Conservation (phyloP, 2,797 vertebrate genomes). For the Melanotaenia nigrans region DNA sequence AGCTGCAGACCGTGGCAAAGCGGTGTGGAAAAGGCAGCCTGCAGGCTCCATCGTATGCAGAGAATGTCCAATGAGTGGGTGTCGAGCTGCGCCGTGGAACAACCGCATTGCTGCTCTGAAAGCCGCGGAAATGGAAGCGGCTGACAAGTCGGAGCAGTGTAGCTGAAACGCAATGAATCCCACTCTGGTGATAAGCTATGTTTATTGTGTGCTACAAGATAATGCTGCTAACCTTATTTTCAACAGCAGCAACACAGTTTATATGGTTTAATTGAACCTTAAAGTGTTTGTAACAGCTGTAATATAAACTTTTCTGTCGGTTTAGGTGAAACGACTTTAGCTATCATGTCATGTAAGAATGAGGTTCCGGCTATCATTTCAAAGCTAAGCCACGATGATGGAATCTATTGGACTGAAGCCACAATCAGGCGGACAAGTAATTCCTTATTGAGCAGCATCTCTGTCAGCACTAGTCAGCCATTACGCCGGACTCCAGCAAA, state of each 20-base stretch:
- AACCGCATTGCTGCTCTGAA: conserved; percentile 64
- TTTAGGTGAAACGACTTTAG: not conserved
- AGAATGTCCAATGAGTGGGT: conserved; percentile 61
- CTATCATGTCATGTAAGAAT: conserved; percentile 18
- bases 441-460: conserved; percentile 31
- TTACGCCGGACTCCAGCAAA: conserved; percentile 71
- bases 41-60: conserved; percentile 55
- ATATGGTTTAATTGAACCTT: not conserved
- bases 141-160: conserved; percentile 40
- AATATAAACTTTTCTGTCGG: not conserved
- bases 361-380: conserved; percentile 50
- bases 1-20: conserved; percentile 34
- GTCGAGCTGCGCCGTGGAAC: conserved; percentile 50
- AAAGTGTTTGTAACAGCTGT: not conserved
- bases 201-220: not conserved
- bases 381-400: conserved; percentile 45
- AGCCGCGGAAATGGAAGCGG: conserved; percentile 74
- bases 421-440: conserved; percentile 15
- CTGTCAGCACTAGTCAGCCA: conserved; percentile 69
- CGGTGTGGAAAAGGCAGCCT: conserved; percentile 34
- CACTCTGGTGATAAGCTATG: not conserved
- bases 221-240: not conserved
- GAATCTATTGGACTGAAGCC: conserved; percentile 28
- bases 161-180: not conserved
- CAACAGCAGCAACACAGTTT: not conserved